Evolutionary conservation across 64 coral and sea anemone genomes (phyloP).

Genomic region (Stichodactyla mertensii): DNA sequence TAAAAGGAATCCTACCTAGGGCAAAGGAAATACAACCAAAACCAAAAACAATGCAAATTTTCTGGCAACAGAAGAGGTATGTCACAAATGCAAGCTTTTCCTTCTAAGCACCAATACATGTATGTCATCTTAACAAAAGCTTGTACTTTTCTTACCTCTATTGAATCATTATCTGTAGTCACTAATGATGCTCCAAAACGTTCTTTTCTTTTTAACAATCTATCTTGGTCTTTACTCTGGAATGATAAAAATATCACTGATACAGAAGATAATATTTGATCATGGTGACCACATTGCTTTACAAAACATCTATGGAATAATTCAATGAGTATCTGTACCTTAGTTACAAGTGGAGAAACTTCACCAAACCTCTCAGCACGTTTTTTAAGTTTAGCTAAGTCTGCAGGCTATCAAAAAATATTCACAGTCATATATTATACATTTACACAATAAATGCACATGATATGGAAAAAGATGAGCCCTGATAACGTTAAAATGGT

Average conservation of each 20-base stretch:
- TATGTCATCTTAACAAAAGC: neutral
- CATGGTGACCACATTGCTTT: no score
- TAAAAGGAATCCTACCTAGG: no score
- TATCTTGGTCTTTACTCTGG: slow-evolving; percentile 33
- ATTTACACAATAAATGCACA: no score
- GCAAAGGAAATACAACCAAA: no score
- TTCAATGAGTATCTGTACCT: slow-evolving; percentile 20
- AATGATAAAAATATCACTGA: no score
- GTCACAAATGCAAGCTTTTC: no score
- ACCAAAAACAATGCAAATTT: no score
- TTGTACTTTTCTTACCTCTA: slow-evolving; percentile 15
- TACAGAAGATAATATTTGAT: no score
- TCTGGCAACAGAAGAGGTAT: no score
- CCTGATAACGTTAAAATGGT: no score
- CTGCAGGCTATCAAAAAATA: slow-evolving; percentile 5
- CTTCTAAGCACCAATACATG: no score
- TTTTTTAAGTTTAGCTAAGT: slow-evolving; percentile 58
- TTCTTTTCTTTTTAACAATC: slow-evolving; percentile 57
- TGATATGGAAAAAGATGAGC: no score
- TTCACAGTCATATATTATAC: neutral
- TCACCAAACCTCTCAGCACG: slow-evolving; percentile 80
- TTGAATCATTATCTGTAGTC: slow-evolving; percentile 12
- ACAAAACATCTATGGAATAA: neutral
- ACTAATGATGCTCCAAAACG: slow-evolving; percentile 45
- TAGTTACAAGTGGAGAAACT: slow-evolving; percentile 53